A percentile compares a stretch with the other conserved stretches of the same genome.
phyloP scores from a whole-genome alignment of 1,140 invertebrate genomes.

The Drosophila elegans region DNA sequence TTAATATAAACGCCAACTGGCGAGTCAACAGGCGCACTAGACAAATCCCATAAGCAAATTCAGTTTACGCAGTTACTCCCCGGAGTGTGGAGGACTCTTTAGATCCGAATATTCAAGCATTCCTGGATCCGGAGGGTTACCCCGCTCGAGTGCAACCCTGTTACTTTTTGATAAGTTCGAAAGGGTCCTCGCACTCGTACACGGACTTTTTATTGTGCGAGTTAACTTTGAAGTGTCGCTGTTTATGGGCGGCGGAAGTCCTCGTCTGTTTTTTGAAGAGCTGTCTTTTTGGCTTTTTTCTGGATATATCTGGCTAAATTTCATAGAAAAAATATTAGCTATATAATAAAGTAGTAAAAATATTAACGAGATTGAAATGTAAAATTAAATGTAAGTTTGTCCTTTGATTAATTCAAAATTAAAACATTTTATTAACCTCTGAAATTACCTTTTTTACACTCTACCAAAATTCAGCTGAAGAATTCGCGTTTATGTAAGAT shows the following conservation, averaged over 20 bases:
- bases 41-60: slow-evolving; percentile 71
- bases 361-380: too few species aligned
- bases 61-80: slow-evolving; percentile 9
- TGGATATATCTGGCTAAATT: background rate
- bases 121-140: background rate
- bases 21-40: slow-evolving; percentile 70
- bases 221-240: slow-evolving; percentile 80
- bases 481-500: too few species aligned
- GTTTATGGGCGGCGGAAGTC: slow-evolving; percentile 60
- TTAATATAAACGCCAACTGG: slow-evolving; percentile 78
- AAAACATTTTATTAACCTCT: too few species aligned
- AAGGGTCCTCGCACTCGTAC: slow-evolving; percentile 42
- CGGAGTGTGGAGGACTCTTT: background rate
- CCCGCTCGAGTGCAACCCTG: slow-evolving; percentile 61
- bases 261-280: slow-evolving; percentile 14
- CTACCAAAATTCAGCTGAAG: too few species aligned
- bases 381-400: too few species aligned
- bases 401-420: too few species aligned
- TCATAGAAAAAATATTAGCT: too few species aligned
- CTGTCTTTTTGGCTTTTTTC: background rate
- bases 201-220: slow-evolving; percentile 76
- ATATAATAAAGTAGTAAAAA: too few species aligned
- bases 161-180: background rate
- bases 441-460: too few species aligned
- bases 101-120: background rate